Conservation (phyloP, 2,888 invertebrate species). For the Aspidapion aeneum region DNA sequence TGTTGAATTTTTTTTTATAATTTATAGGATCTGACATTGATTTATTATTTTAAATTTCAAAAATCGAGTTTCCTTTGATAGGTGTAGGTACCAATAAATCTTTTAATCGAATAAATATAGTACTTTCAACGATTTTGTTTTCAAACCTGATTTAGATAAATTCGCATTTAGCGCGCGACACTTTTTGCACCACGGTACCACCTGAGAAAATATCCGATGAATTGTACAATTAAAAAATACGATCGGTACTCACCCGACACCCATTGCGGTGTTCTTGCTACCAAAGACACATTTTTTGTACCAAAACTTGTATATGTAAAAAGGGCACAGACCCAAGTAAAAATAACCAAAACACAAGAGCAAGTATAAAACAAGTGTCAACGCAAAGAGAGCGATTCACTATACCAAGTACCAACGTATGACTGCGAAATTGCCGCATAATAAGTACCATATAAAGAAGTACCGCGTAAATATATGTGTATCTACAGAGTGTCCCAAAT, state of each 20-base stretch:
- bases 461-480: not conserved
- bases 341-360: conserved; percentile 13
- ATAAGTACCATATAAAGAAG: conserved; percentile 18
- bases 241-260: conserved; percentile 17
- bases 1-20: no score
- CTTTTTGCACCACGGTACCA: conserved; percentile 3
- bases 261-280: conserved; percentile 18
- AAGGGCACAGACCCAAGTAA: conserved; percentile 13
- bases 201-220: conserved; percentile 4
- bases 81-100: no score
- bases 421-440: conserved; percentile 22
- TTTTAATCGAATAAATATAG: no score
- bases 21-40: no score
- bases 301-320: conserved; percentile 2
- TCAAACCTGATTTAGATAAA: not conserved
- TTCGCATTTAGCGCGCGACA: not conserved
- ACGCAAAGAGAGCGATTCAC: conserved; percentile 8
- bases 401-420: conserved; percentile 3
- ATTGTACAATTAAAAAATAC: not conserved
- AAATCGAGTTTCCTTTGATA: no score
- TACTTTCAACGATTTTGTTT: not conserved
- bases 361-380: conserved; percentile 16
- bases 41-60: no score
- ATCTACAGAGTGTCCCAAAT: no score
- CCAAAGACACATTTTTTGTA: conserved; percentile 6